Percentiles rank a stretch among this genome's conserved stretches.
Conservation (phyloP, 2,888 invertebrate species). For the Dryomyza anilis region DNA sequence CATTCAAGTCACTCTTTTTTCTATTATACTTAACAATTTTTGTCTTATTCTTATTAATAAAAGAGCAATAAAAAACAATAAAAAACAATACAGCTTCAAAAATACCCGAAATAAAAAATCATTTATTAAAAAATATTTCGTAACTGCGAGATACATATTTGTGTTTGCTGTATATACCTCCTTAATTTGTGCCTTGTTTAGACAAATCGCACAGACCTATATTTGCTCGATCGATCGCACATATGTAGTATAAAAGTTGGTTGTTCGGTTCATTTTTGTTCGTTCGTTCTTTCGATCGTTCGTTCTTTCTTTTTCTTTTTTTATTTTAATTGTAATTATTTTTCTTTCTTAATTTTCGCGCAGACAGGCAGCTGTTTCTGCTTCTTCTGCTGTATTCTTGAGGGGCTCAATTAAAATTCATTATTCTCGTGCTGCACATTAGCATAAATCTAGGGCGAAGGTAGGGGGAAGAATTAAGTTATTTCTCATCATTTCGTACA, state of each 20-base stretch:
- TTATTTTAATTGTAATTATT: conserved; percentile 9
- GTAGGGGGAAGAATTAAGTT: too few species aligned
- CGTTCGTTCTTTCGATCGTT: background rate
- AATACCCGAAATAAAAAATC: background rate
- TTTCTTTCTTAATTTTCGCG: background rate
- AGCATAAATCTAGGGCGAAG: conserved; percentile 1
- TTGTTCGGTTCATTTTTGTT: background rate
- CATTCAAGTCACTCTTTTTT: too few species aligned
- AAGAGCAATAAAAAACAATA: background rate
- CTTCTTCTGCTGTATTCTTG: background rate
- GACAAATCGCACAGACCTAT: conserved; percentile 8
- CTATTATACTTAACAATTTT: background rate
- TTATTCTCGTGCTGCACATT: conserved; percentile 16
- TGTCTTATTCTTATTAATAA: background rate
- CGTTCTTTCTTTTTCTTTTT: background rate
- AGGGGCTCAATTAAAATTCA: conserved; percentile 23
- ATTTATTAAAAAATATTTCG: background rate
- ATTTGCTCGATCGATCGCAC: too few species aligned
- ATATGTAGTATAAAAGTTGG: too few species aligned
- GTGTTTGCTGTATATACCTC: background rate
- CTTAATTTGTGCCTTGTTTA: conserved; percentile 1
- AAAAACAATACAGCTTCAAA: background rate
- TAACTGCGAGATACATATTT: too few species aligned
- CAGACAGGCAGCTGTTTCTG: conserved; percentile 14
- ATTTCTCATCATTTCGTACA: background rate